These are phyloP conservation scores for Pteropus rufus DNA, from an alignment of 2,797 vertebrate species.

Conservation along the genomic window DNA sequence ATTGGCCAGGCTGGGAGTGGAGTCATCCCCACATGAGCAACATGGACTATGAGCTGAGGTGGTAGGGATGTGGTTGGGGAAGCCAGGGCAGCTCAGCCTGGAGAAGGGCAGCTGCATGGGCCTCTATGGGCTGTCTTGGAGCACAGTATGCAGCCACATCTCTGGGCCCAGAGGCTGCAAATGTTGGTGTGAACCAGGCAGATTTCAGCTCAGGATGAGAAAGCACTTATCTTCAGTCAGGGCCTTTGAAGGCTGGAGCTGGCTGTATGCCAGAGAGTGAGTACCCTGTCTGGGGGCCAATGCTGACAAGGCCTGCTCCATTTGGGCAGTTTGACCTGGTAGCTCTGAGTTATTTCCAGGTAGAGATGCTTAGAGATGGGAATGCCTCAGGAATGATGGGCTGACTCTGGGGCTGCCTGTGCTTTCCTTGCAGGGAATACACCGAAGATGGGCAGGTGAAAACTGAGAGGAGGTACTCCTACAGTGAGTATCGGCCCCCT, in stretches of 20 bases:
- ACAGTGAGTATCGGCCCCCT: conserved; percentile 80
- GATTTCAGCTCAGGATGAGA: neutral
- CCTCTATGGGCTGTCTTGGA: neutral
- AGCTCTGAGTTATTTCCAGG: neutral
- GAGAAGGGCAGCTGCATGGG: neutral
- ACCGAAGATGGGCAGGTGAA: conserved; percentile 85
- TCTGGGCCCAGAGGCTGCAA: neutral
- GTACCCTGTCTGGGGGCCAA: neutral
- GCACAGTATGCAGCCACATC: neutral
- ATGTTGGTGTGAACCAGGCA: neutral
- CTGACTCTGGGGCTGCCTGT: neutral
- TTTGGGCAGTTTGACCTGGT: neutral
- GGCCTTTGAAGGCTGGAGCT: neutral
- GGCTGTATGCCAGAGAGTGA: neutral
- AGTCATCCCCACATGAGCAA: neutral
- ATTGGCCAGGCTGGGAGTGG: neutral
- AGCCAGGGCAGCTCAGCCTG: neutral
- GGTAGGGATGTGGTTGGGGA: neutral
- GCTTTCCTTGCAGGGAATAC: conserved; percentile 80
- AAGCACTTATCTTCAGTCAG: neutral
- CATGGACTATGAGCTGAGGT: neutral
- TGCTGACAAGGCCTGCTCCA: neutral
- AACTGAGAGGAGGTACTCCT: conserved; percentile 85
- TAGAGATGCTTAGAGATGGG: neutral
- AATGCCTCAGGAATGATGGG: accelerated